Evolutionary conservation across 1,140 invertebrate genomes (phyloP), one percentile per base, ranked within the genome.

Genomic region (Orussus abietinus): DNA sequence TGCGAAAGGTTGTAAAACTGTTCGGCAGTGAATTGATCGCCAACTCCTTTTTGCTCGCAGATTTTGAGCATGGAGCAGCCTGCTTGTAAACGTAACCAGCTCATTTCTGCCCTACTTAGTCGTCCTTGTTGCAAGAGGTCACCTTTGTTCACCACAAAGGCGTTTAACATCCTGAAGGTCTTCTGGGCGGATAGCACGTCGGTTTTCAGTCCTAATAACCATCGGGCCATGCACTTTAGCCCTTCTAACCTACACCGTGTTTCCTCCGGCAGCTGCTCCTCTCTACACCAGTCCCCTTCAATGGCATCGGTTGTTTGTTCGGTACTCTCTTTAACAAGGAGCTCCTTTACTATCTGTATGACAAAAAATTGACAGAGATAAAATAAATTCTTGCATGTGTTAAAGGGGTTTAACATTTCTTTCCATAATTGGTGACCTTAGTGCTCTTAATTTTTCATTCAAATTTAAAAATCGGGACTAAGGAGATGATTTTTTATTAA

Each of bases 61-160:
- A 97, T 88, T 72, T 97, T 97, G 14, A 98, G 69, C 87, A 98
- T 96, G 10, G 92, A 92, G 64, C 87, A 90, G 15, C 92, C 94
- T 18, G 95, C 93, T 12, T 89, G 83, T 4, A 96, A 71, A 40
- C 94, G 78, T 19, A 98, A 62, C 81, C 93, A 91, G 5, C 93
- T 89, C 82, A 92, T 92, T 73, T 98, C 95, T 13, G 90, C 86
- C 64, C 77, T 79, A 57, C 75, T 84, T 14, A 88, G 55, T 46
- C 82, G 79, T 42, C 82, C 81, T 77, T 90, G 81, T 77, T 93
- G 80, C 10, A 81, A 56, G 19, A 92, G 74, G 71, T 94, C 90
- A 5, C 92, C 92, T 55, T 90, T 88, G 64, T 93, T 89, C 45
- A 86, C 80, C 31, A 96, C 86, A 52, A 95, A 91, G 1, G 90